Evolutionary conservation across 2,888 invertebrate genomes (phyloP), one percentile per base, ranked within the genome.

Genomic region (Tineola bisselliella): DNA sequence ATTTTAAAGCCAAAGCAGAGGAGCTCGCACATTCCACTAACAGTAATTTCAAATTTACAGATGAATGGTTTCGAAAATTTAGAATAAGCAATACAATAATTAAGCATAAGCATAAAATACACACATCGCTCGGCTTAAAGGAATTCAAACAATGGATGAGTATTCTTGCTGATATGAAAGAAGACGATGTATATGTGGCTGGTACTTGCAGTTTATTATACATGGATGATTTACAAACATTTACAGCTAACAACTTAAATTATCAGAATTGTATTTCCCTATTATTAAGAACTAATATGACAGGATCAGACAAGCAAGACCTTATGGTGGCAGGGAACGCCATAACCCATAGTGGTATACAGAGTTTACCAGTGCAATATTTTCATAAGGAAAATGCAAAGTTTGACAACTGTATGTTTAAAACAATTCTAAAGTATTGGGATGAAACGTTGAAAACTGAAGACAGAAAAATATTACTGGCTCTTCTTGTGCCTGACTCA

Each of bases 61-160:
- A 73, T 62, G 69, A 70, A 54, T 74, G 72, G 72, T 63, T 74
- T 62, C 60, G 65, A 33, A 69, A 69, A 60, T 74, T 74, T 62
- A 65, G 65, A 61, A 65, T 64, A 62, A 67, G 70, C 61, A 67
- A 74, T 62, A 72, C 72, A 62, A 70, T 74, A 59, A 63, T 66
- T 11, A 69, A 67, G 62, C 68, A 68, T 60, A 63, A 30, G 17
- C 25, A 15, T 30, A 31, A 61, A 52, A 61, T 65, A 30, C 65
- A 64, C 17, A 63, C 67, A 63, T 63, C 62, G 10, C 65, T 63
- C 58, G 66, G 54, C 62, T 62, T 30, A 15, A 8, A 44, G 25
- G 59, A 60, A 8, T 58, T 52, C 33, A n/a, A 44, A 8, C 65
- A 69, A 43, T 74, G 73, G 73, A 64, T 63, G 62, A 67, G 61